Evolutionary conservation across 2,888 invertebrate species (phyloP), one percentile per base, ranked within the genome.

Genomic region (Polyommatus iphigenia): DNA sequence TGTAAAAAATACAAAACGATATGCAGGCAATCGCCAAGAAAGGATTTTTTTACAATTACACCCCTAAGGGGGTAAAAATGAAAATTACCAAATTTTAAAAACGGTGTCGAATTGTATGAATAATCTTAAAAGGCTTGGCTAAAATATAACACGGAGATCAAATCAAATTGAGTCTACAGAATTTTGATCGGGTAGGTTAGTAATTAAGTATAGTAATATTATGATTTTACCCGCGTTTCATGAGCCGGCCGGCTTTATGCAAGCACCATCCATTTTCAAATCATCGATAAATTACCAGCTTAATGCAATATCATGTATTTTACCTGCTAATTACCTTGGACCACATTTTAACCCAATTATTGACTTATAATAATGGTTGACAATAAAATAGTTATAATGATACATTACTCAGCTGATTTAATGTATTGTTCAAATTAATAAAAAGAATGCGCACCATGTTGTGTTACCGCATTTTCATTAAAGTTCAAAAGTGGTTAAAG

Each of bases 301-400:
- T 71, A n/a, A 41, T 41, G 36, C 41, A 71, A 41, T 71, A 41
- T 36, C 36, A 71, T n/a, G 71, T 71, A 41, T n/a, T n/a, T 62
- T 32, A 71, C 72, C 41, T 71, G 71, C 18, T 71, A 41, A 71
- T 71, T 71, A 71, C 41, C 41, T 7, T 24, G 3, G 41, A n/a
- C 71, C 41, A 71, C 20, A 71, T 32, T 41, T 71, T n/a, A 41
- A n/a, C 6, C 36, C 13, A 71, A 36, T 71, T 71, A 71, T 71
- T 71, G 71, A 71, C 71, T 41, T 36, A 36, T 71, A 67, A n/a
- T 71, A 71, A 71, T 41, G 36, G 41, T 8, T 10, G 36, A 15
- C 29, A 67, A 29, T 67, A 15, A 67, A 67, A 67, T 67, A 29
- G n/a, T n/a, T n/a, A 67, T 67, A 13, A 24, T 29, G 15, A 67